phyloP scores from a whole-genome alignment of 2,888 invertebrate species.

The Timema cristinae region DNA sequence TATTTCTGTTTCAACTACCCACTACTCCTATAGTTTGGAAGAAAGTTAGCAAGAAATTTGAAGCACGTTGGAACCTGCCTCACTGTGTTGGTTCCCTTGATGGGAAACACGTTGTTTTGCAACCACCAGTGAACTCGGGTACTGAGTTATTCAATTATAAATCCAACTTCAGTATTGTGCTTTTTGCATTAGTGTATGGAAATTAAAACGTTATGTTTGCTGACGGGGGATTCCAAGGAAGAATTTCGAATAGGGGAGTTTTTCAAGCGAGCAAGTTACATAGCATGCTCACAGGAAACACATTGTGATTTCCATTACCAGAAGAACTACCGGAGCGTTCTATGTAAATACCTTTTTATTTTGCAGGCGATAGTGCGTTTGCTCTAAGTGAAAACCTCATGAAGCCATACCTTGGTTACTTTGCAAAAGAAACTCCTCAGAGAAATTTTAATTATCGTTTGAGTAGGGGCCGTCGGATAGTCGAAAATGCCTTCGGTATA shows the following conservation, averaged over 20 bases:
- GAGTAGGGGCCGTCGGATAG: neutral
- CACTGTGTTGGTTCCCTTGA: conserved; percentile 38
- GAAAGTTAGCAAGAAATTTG: conserved; percentile 25
- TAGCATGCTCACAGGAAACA: conserved; percentile 34
- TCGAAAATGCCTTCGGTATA: conserved; percentile 6
- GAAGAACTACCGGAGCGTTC: neutral
- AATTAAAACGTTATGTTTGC: conserved; percentile 41
- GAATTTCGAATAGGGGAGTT: conserved; percentile 40
- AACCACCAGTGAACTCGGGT: conserved; percentile 37
- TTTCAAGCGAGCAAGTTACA: conserved; percentile 33
- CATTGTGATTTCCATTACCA: conserved; percentile 20
- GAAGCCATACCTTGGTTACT: neutral
- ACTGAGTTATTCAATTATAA: conserved; percentile 40
- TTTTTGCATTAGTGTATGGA: conserved; percentile 40
- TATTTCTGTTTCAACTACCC: conserved; percentile 15
- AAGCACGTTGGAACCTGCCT: conserved; percentile 38
- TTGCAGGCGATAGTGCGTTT: neutral
- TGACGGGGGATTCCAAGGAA: conserved; percentile 40
- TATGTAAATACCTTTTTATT: conserved; percentile 24
- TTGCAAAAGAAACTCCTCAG: neutral
- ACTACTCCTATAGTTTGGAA: conserved; percentile 15
- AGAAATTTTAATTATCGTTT: conserved; percentile 1
- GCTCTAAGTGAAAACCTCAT: neutral
- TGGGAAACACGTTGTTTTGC: too few relatives aligned
- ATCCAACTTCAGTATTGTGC: conserved; percentile 39